phyloP scores from a whole-genome alignment of 2,888 invertebrate species.

The Drosophila meridiana region DNA sequence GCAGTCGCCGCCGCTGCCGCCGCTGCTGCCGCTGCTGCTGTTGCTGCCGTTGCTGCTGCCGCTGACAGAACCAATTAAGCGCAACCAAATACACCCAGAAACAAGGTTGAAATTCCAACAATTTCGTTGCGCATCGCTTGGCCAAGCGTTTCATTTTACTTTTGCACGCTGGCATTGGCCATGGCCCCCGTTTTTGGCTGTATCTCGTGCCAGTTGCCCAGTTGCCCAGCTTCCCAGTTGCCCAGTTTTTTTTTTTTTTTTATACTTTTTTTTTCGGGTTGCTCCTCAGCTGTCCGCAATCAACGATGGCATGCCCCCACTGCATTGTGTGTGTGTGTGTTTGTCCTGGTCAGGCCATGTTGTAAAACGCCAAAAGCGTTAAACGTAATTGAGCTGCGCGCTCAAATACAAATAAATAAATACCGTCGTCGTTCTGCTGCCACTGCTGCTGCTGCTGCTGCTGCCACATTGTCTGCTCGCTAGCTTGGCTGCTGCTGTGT shows the following conservation, averaged over 20 bases:
- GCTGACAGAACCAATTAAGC: constrained; percentile 81
- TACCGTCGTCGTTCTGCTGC: constrained; percentile 47
- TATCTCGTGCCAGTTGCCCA: constrained; percentile 8
- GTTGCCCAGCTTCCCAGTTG: constrained; percentile 7
- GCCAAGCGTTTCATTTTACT: constrained; percentile 60
- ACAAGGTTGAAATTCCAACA: constrained; percentile 80
- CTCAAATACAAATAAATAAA: constrained; percentile 79
- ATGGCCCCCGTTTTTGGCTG: constrained; percentile 27
- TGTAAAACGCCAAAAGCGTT: constrained; percentile 81
- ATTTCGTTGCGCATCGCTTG: constrained; percentile 73
- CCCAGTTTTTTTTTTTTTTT: constrained; percentile 17
- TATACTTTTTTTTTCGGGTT: constrained; percentile 26
- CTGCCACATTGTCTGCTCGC: constrained; percentile 62
- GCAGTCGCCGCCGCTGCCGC: constrained; percentile 51
- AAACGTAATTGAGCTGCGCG: constrained; percentile 80
- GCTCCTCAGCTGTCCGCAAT: constrained; percentile 39
- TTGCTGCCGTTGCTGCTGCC: constrained; percentile 52
- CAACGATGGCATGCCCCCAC: constrained; percentile 24
- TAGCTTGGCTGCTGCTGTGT: constrained; percentile 24
- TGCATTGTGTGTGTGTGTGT: constrained; percentile 26
- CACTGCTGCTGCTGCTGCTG: constrained; percentile 11
- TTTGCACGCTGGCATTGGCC: constrained; percentile 35
- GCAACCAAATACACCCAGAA: constrained; percentile 72
- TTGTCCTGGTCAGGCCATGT: constrained; percentile 53
- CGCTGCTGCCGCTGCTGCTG: constrained; percentile 21